Base-by-base conservation (phyloP, 2,888 invertebrate genomes). In the Imbricaverruca yamaguchii region DNA sequence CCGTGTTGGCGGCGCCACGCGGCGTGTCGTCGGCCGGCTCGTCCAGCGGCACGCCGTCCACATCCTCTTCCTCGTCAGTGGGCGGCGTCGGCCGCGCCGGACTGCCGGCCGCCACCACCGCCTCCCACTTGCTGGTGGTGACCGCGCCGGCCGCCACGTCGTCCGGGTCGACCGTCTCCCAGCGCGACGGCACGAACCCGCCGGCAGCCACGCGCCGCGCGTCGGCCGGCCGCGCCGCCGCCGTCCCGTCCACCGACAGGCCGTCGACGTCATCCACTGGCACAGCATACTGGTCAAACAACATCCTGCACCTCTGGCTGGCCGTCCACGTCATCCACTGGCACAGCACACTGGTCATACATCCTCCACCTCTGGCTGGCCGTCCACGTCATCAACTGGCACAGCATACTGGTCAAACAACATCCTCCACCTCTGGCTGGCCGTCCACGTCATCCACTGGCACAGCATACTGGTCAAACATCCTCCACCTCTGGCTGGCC, bases 131-230 rank as follows among this genome's bases (percentile, higher is more conserved):
- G 85, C 93, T 94, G 0, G 94, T 94, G 1, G 93, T 94, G 90
- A 94, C 93, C 12, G 94, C 94, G 87, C 92, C 92, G 78, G 78
- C 78, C 23, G 78, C 93, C 12, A 92, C 89, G 87, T 93, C 92
- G 85, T 93, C 92, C 55, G 96, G 95, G 88, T 97, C 97, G 55
- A 98, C 94, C 78, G 93, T 94, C 90, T 98, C 97, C 98, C 98
- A 98, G 87, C 96, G 94, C 2, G 97, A 97, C 13, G 94, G 94
- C 82, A 96, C 93, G 89, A 97, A 95, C 21, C 91, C 92, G 0
- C 92, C 91, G 82, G 91, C 90, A 57, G 87, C 86, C 83, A 85
- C 85, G 15, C 18, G 23, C 39, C 21, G 18, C 15, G 74, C 11
- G 18, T 81, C 86, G 80, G 85, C 85, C 12, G 84, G 83, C 55